Evolutionary conservation across 2,113 vertebrate genomes (phyloP).

Genomic region (Campylomormyrus numenius): DNA sequence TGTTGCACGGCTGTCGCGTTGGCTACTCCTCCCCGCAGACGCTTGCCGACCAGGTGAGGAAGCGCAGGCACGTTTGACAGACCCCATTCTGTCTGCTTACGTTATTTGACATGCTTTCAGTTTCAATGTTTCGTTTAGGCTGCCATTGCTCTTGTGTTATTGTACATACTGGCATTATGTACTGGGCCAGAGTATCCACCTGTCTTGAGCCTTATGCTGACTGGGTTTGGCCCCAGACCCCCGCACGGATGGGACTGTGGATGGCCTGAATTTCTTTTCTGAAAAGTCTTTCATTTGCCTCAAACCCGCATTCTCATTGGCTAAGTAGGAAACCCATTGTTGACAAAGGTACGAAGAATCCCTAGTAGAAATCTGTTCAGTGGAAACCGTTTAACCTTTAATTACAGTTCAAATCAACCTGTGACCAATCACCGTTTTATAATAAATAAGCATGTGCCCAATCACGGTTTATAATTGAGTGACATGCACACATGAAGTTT

Average conservation of each 20-base stretch:
- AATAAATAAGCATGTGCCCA: not conserved
- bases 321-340: not conserved
- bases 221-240: not conserved
- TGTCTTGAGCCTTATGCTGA: not conserved
- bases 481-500: not conserved
- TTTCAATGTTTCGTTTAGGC: not conserved
- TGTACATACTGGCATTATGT: not conserved
- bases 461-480: not conserved
- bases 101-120: not conserved
- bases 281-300: not conserved
- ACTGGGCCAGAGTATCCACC: not conserved
- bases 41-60: conserved; percentile 79
- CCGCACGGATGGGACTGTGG: not conserved
- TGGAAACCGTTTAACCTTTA: not conserved
- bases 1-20: conserved; percentile 79
- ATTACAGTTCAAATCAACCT: not conserved
- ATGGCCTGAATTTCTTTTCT: not conserved
- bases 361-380: not conserved
- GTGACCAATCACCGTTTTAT: not conserved
- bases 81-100: not conserved
- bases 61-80: not conserved
- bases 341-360: not conserved
- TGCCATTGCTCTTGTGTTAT: not conserved
- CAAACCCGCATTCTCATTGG: not conserved
- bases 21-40: conserved; percentile 94